Conservation (phyloP, 2,797 vertebrate genomes). For the Prionace glauca region DNA sequence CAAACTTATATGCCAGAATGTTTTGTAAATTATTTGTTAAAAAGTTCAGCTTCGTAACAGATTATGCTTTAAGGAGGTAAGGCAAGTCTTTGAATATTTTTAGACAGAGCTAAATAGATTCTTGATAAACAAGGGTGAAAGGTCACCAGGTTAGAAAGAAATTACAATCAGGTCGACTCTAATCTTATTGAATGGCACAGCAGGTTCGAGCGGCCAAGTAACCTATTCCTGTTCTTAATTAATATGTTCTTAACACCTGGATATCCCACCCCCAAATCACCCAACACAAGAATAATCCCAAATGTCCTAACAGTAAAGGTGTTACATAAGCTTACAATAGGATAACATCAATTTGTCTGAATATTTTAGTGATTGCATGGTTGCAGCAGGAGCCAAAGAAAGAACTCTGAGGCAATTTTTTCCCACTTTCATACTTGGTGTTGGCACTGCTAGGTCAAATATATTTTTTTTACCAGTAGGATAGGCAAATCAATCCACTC, state of each 20-base stretch:
- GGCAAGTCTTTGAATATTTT: too few relatives aligned
- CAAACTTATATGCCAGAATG: neutral
- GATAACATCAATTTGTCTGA: neutral
- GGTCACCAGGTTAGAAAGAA: too few relatives aligned
- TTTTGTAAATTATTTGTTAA: neutral
- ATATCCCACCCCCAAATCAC: too few relatives aligned
- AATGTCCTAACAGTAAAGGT: neutral
- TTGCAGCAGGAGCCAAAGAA: neutral
- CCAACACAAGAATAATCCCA: too few relatives aligned
- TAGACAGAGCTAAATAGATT: too few relatives aligned
- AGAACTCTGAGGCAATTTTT: neutral
- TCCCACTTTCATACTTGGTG: neutral
- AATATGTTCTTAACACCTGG: too few relatives aligned
- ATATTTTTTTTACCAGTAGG: neutral
- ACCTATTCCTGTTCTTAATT: too few relatives aligned
- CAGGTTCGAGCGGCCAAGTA: too few relatives aligned
- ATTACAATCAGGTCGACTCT: too few relatives aligned
- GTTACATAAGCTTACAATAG: neutral
- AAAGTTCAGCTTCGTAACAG: neutral
- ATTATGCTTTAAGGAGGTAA: neutral
- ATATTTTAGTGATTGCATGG: neutral
- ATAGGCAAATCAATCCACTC: neutral
- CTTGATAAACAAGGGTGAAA: too few relatives aligned
- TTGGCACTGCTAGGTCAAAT: neutral
- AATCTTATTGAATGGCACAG: too few relatives aligned